phyloP scores from a whole-genome alignment of 1,140 invertebrate genomes.

The Zaprionus gabonicus region DNA sequence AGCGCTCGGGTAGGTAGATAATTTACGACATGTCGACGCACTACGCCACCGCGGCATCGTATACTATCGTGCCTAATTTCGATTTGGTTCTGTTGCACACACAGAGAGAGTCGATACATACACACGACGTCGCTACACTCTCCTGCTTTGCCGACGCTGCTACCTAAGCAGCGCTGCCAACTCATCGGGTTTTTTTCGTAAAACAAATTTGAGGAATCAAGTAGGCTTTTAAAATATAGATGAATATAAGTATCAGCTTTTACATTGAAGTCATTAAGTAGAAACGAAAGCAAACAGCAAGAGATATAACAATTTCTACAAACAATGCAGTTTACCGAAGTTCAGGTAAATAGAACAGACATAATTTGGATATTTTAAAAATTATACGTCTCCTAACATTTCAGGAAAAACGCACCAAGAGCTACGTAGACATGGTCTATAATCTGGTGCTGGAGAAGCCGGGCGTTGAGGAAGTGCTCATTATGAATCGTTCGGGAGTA shows the following conservation, averaged over 20 bases:
- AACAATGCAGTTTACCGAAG: constrained; percentile 44
- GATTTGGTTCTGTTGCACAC: not conserved
- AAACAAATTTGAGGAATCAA: too few species aligned
- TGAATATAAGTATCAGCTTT: not conserved
- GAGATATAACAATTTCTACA: not conserved
- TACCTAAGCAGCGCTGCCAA: not conserved
- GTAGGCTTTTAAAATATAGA: not conserved
- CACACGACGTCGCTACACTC: not conserved
- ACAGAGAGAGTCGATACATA: not conserved
- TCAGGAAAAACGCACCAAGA: constrained; percentile 67
- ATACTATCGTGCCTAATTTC: not conserved
- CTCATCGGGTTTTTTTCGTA: too few species aligned
- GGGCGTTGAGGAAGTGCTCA: constrained; percentile 70
- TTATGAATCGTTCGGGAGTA: constrained; percentile 74
- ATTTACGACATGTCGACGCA: not conserved
- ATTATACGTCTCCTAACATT: not conserved
- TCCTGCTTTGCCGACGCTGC: constrained; percentile 6
- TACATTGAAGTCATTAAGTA: not conserved
- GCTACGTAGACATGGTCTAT: constrained; percentile 73
- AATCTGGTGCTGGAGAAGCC: constrained; percentile 57
- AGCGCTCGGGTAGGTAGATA: too few species aligned
- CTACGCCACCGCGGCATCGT: constrained; percentile 1
- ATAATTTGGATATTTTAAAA: not conserved
- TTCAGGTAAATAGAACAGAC: constrained; percentile 30
- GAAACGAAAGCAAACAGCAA: not conserved